Conservation (phyloP, 1,140 invertebrate species). For the Caenorhabditis remanei region DNA sequence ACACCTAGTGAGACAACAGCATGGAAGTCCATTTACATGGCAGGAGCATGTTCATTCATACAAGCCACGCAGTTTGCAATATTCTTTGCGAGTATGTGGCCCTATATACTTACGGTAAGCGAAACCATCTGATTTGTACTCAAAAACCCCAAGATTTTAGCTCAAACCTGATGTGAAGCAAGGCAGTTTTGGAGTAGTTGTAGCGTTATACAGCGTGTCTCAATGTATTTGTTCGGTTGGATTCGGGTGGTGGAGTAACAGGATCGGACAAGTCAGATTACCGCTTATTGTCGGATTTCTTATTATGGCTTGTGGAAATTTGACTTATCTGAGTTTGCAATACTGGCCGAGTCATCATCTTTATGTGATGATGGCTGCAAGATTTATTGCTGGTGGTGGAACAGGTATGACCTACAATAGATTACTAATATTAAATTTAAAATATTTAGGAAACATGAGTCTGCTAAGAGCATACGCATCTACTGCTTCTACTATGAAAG, state of each 20-base stretch:
- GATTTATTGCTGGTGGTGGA: slow-evolving; percentile 70
- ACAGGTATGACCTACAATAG: slow-evolving; percentile 57
- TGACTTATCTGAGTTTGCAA: slow-evolving; percentile 67
- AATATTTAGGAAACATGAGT: slow-evolving; percentile 59
- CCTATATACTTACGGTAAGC: slow-evolving; percentile 32
- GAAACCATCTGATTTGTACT: neutral
- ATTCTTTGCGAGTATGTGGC: slow-evolving; percentile 38
- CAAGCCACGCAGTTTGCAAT: slow-evolving; percentile 58
- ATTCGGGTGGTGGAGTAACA: slow-evolving; percentile 56
- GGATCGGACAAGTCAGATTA: slow-evolving; percentile 44
- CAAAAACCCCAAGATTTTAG: neutral
- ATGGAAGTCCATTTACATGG: slow-evolving; percentile 46
- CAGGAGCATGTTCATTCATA: slow-evolving; percentile 50
- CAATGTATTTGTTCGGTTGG: slow-evolving; percentile 6
- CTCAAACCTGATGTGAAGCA: slow-evolving; percentile 19
- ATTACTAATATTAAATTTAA: neutral
- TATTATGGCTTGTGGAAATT: slow-evolving; percentile 70
- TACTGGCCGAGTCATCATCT: slow-evolving; percentile 53
- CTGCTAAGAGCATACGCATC: slow-evolving; percentile 64
- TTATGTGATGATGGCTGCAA: slow-evolving; percentile 66
- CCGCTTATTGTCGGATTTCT: slow-evolving; percentile 67
- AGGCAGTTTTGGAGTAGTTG: slow-evolving; percentile 35
- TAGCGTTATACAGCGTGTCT: slow-evolving; percentile 42
- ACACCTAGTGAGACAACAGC: slow-evolving; percentile 19
- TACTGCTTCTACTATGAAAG: slow-evolving; percentile 65